These are phyloP conservation scores for Megalurothrips usitatus DNA, from an alignment of 2,888 invertebrate species.

Conservation along the genomic window DNA sequence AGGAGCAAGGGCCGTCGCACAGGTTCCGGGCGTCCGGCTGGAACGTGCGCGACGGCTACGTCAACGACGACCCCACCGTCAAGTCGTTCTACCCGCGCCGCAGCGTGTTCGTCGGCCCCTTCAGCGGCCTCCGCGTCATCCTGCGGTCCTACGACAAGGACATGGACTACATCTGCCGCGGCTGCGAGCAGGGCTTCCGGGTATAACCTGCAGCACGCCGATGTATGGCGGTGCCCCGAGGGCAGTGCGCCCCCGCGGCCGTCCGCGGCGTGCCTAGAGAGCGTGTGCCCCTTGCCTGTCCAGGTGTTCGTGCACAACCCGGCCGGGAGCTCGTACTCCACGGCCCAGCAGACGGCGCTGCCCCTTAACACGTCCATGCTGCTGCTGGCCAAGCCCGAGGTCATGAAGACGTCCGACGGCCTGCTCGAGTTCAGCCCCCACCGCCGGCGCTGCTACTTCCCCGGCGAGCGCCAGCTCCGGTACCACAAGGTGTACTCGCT, in stretches of 20 bases:
- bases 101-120: slow-evolving; percentile 54
- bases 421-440: slow-evolving; percentile 57
- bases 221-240: no score
- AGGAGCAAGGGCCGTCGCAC: not conserved
- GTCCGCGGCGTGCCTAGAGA: no score
- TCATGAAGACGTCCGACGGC: slow-evolving; percentile 68
- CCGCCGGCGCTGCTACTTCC: slow-evolving; percentile 61
- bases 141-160: slow-evolving; percentile 57
- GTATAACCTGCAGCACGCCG: not conserved
- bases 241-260: no score
- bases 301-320: slow-evolving; percentile 58
- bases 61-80: not conserved
- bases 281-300: no score
- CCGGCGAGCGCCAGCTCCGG: slow-evolving; percentile 57
- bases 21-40: not conserved
- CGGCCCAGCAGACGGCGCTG: slow-evolving; percentile 65
- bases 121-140: slow-evolving; percentile 60
- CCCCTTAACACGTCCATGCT: slow-evolving; percentile 66
- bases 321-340: slow-evolving; percentile 61
- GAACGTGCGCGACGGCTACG: not conserved
- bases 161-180: slow-evolving; percentile 64
- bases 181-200: slow-evolving; percentile 71
- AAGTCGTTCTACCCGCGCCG: not conserved
- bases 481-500: slow-evolving; percentile 68
- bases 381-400: slow-evolving; percentile 67